phyloP scores from a whole-genome alignment of 92 coral and sea anemone species.

The Metridium senile region DNA sequence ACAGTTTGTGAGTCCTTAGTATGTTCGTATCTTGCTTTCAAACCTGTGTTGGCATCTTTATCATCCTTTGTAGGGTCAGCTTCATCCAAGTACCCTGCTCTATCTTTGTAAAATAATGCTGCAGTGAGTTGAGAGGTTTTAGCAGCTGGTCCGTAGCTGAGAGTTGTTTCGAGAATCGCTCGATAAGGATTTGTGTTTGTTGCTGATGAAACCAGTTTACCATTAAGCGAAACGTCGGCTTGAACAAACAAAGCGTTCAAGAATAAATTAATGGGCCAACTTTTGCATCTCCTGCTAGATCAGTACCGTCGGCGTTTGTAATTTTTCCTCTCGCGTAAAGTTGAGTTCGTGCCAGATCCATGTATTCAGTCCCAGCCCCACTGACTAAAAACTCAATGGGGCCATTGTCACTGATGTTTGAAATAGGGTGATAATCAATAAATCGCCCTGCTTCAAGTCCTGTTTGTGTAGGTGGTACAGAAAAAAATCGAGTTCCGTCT shows the following conservation, averaged over 20 bases:
- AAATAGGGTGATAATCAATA: constrained; percentile 47
- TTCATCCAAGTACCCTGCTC: constrained; percentile 50
- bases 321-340: constrained; percentile 39
- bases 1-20: constrained; percentile 36
- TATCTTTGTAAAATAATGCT: constrained; percentile 50
- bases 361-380: constrained; percentile 32
- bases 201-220: constrained; percentile 34
- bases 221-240: constrained; percentile 40
- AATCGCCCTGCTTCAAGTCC: constrained; percentile 36
- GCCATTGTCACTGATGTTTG: constrained; percentile 45
- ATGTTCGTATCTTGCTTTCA: constrained; percentile 42
- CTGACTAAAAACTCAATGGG: constrained; percentile 46
- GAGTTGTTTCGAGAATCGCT: constrained; percentile 42
- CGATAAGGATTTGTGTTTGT: constrained; percentile 51
- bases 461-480: constrained; percentile 48
- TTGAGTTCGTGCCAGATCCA: constrained; percentile 32
- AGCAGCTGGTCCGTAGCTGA: constrained; percentile 57
- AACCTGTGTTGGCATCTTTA: constrained; percentile 47
- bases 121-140: constrained; percentile 32
- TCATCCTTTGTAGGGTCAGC: constrained; percentile 38
- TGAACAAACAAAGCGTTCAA: constrained; percentile 35
- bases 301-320: constrained; percentile 40
- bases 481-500: constrained; percentile 51
- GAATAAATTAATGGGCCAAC: constrained; percentile 48
- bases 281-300: constrained; percentile 27